A percentile compares a stretch with the other conserved stretches of the same genome.
Evolutionary conservation across 2,113 vertebrate genomes (phyloP).

Genomic region (Zosterops lateralis): DNA sequence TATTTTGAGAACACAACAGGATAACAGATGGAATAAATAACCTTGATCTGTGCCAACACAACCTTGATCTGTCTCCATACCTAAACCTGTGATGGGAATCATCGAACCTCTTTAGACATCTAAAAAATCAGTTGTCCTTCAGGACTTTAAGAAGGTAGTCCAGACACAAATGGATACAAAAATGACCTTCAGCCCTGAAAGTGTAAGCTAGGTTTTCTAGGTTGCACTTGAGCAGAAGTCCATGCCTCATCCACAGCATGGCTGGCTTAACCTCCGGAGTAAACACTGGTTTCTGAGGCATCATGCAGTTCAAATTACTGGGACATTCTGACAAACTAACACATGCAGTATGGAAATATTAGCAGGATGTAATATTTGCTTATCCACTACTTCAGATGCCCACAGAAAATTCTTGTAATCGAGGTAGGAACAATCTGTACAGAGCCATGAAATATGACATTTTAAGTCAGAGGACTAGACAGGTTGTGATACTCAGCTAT

Average conservation of each 20-base stretch:
- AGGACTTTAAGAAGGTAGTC: not conserved
- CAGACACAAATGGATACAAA: not conserved
- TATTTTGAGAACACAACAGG: not conserved
- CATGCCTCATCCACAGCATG: not conserved
- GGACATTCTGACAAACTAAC: not conserved
- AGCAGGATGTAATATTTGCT: not conserved
- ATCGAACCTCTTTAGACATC: not conserved
- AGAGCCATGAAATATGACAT: accelerated
- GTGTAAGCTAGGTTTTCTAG: not conserved
- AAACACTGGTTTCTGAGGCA: not conserved
- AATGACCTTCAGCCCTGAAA: not conserved
- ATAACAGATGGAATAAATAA: not conserved
- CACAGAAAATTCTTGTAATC: not conserved
- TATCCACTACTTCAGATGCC: not conserved
- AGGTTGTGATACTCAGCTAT: not conserved
- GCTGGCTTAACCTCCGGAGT: not conserved
- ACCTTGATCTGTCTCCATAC: not conserved
- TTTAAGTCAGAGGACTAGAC: not conserved
- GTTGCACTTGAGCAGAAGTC: not conserved
- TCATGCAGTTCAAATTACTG: not conserved
- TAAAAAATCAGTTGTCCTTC: not conserved
- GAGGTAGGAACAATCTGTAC: not conserved
- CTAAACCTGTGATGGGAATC: not conserved
- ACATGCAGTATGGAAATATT: not conserved
- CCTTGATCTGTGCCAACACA: not conserved